These are phyloP conservation scores for Melospiza georgiana DNA, from an alignment of 2,113 vertebrate species.

Conservation along the genomic window DNA sequence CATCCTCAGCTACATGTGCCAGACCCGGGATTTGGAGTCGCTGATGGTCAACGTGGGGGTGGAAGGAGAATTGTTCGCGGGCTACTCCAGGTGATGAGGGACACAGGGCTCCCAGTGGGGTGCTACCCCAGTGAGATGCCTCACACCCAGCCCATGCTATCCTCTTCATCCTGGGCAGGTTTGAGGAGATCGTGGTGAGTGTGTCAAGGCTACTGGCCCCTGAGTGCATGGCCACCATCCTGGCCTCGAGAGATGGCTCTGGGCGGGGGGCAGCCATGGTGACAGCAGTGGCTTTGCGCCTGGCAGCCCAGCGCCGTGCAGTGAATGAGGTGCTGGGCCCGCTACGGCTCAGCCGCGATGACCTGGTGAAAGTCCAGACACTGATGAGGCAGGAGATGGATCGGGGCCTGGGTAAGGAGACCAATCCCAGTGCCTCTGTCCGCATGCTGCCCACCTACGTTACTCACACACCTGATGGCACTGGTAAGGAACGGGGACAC, in stretches of 20 bases:
- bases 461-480: conserved; percentile 64
- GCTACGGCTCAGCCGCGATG: background rate
- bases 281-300: conserved; percentile 78
- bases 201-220: conserved; percentile 74
- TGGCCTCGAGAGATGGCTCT: conserved; percentile 74
- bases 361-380: conserved; percentile 55
- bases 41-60: conserved; percentile 76
- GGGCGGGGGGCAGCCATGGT: conserved; percentile 83
- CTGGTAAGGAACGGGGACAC: conserved; percentile 37
- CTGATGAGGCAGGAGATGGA: conserved; percentile 77
- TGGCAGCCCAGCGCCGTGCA: background rate
- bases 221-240: conserved; percentile 67
- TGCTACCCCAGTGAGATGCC: background rate
- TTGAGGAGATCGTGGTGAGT: conserved; percentile 65
- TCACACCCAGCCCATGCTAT: background rate
- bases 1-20: conserved; percentile 74
- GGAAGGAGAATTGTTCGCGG: conserved; percentile 76
- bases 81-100: background rate
- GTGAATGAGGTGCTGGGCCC: conserved; percentile 67
- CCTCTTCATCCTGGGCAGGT: conserved; percentile 63
- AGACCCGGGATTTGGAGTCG: conserved; percentile 41
- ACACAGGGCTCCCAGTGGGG: background rate
- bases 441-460: conserved; percentile 80
- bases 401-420: conserved; percentile 57
- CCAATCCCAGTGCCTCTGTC: conserved; percentile 14